Percentiles rank a stretch among this genome's conserved stretches.
Conservation (phyloP, 2,797 vertebrate genomes). For the Emydoidea blandingii region DNA sequence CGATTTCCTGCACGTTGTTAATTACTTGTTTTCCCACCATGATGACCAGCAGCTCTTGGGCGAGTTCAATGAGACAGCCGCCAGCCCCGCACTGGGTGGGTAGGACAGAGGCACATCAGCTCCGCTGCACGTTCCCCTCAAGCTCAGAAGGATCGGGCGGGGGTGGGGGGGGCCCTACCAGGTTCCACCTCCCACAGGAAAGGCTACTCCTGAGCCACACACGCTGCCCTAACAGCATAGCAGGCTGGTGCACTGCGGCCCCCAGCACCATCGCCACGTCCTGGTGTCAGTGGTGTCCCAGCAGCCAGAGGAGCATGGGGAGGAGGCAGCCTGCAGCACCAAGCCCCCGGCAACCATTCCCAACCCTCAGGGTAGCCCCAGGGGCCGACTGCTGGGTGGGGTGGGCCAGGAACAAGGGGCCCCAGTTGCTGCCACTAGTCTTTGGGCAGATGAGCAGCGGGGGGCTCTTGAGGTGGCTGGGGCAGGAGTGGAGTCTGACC, state of each 20-base stretch:
- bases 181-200: neutral
- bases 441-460: neutral
- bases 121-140: neutral
- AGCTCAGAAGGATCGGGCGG: neutral
- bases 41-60: constrained; percentile 74
- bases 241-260: too few relatives aligned
- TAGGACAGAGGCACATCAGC: neutral
- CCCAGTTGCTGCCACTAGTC: neutral
- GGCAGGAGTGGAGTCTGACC: neutral
- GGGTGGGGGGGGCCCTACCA: too few relatives aligned
- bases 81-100: constrained; percentile 40
- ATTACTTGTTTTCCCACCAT: constrained; percentile 75
- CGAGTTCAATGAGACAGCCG: constrained; percentile 69
- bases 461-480: neutral
- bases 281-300: neutral
- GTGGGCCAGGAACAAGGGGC: neutral
- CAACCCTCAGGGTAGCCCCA: neutral
- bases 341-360: too few relatives aligned
- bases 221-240: too few relatives aligned
- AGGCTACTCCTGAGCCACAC: neutral
- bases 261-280: too few relatives aligned
- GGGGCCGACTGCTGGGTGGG: neutral
- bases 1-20: constrained; percentile 61
- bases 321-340: neutral
- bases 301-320: neutral